Evolutionary conservation across 2,797 vertebrate species (phyloP).

Genomic region (Gouania willdenowi): DNA sequence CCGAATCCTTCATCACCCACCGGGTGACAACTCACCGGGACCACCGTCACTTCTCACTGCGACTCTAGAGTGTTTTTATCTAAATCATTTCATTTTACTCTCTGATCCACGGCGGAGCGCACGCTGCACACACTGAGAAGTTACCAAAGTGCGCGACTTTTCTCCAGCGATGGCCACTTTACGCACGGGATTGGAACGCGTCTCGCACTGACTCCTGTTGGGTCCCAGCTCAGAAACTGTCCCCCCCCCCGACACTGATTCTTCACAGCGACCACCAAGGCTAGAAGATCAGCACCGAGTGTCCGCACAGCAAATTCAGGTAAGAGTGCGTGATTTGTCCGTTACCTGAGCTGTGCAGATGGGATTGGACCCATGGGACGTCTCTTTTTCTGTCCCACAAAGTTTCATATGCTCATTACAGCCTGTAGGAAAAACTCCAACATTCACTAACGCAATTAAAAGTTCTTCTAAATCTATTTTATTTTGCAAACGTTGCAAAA

Average conservation of each 20-base stretch:
- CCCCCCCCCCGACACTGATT: no score
- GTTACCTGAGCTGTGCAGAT: no score
- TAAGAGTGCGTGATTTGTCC: no score
- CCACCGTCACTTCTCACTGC: constrained; percentile 79
- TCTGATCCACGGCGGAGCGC: constrained; percentile 33
- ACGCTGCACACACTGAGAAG: constrained; percentile 50
- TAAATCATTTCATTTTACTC: no score
- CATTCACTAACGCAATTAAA: no score
- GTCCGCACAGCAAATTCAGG: constrained; percentile 77
- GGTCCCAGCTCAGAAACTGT: constrained; percentile 6
- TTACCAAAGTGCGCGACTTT: constrained; percentile 74
- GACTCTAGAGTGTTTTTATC: constrained; percentile 51
- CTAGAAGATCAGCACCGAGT: constrained; percentile 9
- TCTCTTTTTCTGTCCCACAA: no score
- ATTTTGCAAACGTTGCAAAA: no score
- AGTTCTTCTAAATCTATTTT: no score
- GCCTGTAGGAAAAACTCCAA: no score
- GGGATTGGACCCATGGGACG: no score
- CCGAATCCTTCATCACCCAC: constrained; percentile 50
- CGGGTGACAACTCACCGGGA: constrained; percentile 77
- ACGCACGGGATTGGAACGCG: constrained; percentile 53
- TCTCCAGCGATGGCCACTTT: constrained; percentile 59
- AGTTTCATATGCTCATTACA: no score
- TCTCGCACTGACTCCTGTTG: constrained; percentile 24
- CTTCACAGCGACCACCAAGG: background rate